A percentile compares a stretch with the other conserved stretches of the same genome.
These are phyloP conservation scores for Lipophrys pholis DNA, from an alignment of 2,113 vertebrate genomes.

Conservation along the genomic window DNA sequence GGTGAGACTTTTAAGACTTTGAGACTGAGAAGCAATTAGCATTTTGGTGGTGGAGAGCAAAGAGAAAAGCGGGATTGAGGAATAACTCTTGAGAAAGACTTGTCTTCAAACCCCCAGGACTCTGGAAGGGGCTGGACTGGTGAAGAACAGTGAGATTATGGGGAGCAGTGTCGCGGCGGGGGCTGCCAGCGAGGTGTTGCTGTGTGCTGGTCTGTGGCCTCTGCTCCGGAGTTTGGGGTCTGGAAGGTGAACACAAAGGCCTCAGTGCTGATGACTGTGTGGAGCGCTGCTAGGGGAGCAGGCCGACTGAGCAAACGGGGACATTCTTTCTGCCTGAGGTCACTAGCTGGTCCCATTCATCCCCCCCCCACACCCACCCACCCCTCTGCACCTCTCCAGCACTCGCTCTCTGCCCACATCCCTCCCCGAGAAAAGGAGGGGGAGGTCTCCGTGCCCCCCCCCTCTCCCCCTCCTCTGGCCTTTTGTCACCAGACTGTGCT, in stretches of 20 bases:
- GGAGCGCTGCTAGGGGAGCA: constrained; percentile 83
- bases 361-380: constrained; percentile 69
- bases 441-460: constrained; percentile 63
- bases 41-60: constrained; percentile 62
- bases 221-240: constrained; percentile 79
- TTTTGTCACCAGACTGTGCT: constrained; percentile 77
- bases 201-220: constrained; percentile 73
- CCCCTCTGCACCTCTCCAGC: constrained; percentile 81
- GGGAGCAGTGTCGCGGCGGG: constrained; percentile 59
- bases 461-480: constrained; percentile 62
- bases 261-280: constrained; percentile 83
- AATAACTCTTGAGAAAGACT: constrained; percentile 32
- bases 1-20: constrained; percentile 79
- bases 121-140: constrained; percentile 32
- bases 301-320: constrained; percentile 91
- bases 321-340: constrained; percentile 95
- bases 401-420: constrained; percentile 79
- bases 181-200: constrained; percentile 56
- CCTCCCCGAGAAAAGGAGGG: constrained; percentile 74
- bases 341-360: constrained; percentile 93
- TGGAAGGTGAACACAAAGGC: constrained; percentile 86
- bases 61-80: constrained; percentile 48
- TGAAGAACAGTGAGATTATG: constrained; percentile 52
- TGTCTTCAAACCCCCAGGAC: constrained; percentile 12
- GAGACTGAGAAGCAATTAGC: constrained; percentile 72